Conservation (phyloP, 2,888 invertebrate genomes). For the Tetramorium bicarinatum region DNA sequence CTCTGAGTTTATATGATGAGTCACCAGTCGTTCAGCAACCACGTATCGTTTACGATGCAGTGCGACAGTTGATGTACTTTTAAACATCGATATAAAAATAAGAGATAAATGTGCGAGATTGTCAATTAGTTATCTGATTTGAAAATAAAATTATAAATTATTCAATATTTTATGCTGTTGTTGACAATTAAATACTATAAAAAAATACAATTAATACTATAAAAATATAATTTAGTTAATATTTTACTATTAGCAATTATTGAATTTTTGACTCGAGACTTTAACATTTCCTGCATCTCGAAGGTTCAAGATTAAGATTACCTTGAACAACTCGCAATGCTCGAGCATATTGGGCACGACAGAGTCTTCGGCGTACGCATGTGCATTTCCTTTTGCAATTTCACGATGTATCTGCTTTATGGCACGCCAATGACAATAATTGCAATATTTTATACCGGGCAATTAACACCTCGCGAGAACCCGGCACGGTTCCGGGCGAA, state of each 20-base stretch:
- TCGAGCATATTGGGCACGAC: neutral
- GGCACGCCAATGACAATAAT: conserved; percentile 29
- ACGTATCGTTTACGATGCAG: conserved; percentile 22
- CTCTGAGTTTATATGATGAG: neutral
- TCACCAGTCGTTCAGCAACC: neutral
- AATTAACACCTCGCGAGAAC: conserved; percentile 43
- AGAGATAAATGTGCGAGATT: neutral
- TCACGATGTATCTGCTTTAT: conserved; percentile 32
- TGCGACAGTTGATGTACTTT: neutral
- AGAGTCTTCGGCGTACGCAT: neutral
- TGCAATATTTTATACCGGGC: conserved; percentile 43
- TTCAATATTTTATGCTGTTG: neutral
- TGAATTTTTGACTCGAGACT: neutral
- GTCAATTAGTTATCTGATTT: neutral
- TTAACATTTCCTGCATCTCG: conserved; percentile 5
- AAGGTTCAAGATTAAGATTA: neutral
- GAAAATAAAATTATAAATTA: neutral
- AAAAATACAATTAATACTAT: neutral
- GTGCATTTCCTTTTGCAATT: conserved; percentile 31
- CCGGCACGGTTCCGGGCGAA: neutral
- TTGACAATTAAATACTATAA: neutral
- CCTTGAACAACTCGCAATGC: neutral
- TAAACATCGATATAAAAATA: neutral
- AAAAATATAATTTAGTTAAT: conserved; percentile 1
- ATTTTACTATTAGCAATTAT: neutral